Conservation (phyloP, 2,888 invertebrate genomes). For the Orchesella flavescens region DNA sequence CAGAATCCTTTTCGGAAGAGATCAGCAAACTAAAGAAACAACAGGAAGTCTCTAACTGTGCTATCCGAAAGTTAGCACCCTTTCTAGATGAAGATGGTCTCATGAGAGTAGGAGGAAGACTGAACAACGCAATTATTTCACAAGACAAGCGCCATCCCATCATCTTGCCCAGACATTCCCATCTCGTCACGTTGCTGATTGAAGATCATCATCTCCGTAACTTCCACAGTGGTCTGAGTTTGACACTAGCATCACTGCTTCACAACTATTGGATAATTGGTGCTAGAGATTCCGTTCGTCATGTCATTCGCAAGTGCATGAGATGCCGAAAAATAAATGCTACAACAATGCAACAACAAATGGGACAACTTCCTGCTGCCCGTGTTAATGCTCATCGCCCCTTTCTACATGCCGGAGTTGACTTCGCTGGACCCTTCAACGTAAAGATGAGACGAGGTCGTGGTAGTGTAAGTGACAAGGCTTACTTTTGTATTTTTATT, state of each 20-base stretch:
- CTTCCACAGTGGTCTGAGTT: constrained; percentile 15
- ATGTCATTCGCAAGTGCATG: constrained; percentile 2
- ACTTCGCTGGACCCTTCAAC: constrained; percentile 37
- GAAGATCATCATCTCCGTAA: not conserved
- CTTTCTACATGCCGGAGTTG: constrained; percentile 9
- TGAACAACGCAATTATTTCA: constrained; percentile 68
- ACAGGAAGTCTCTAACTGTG: not conserved
- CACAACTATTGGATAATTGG: constrained; percentile 32
- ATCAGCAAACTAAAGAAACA: too few species aligned
- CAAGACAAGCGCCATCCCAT: constrained; percentile 60
- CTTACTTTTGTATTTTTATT: constrained; percentile 22
- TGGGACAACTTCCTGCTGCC: not conserved
- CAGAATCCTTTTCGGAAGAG: not conserved
- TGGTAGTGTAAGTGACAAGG: not conserved
- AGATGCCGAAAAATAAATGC: not conserved
- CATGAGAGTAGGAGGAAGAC: constrained; percentile 72
- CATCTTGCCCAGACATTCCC: constrained; percentile 7
- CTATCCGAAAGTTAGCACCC: not conserved
- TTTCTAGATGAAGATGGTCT: not conserved
- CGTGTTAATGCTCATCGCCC: not conserved
- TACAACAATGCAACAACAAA: not conserved
- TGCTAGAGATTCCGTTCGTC: not conserved
- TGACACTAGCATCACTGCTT: not conserved
- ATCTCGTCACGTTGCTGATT: constrained; percentile 7
- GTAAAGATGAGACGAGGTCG: constrained; percentile 1